Base-by-base conservation (phyloP, 2,888 invertebrate species). In the Tinea trinotella region DNA sequence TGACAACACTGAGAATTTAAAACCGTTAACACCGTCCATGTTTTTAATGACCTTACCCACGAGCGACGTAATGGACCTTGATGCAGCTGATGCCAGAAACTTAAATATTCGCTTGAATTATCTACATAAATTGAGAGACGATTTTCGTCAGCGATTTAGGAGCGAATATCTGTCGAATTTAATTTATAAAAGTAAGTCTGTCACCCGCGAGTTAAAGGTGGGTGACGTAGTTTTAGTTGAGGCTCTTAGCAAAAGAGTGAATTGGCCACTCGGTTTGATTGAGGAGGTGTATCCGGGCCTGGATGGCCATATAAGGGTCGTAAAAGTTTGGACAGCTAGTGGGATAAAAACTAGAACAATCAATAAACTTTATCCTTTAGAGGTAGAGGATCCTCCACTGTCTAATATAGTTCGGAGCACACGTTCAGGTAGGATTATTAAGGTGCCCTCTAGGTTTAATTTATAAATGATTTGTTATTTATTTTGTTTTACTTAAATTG, bases 141-240 rank as follows among this genome's bases (percentile, higher is more conserved):
- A 40, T 12, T 40, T 40, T 75, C 10, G 54, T 9, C 48, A 53
- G 10, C 48, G 56, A 12, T 56, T 53, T 24, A 53, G 17, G 36
- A 49, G n/a, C n/a, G 53, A 56, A 35, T 53, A 56, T 49, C 4
- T 53, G 4, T 19, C 53, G 0, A n/a, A 12, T 3, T 7, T 40
- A 12, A 12, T 40, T 12, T 2, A 40, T 4, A 40, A 17, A 7
- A 13, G 17, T 55, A 2, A 10, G 30, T 6, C 22, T 12, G 36
- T 24, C 10, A 20, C n/a, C 15, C 15, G 1, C 10, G 3, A 34
- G 10, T 35, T 46, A n/a, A 9, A 36, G 17, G 48, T 54, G 9
- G 56, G 53, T 9, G 53, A 56, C 10, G 36, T 56, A 13, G 49
- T 56, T 4, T n/a, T 56, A 3, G 24, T 56, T 2, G 53, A 55